Conservation (phyloP, 2,797 vertebrate species). For the Hydrophis major region DNA sequence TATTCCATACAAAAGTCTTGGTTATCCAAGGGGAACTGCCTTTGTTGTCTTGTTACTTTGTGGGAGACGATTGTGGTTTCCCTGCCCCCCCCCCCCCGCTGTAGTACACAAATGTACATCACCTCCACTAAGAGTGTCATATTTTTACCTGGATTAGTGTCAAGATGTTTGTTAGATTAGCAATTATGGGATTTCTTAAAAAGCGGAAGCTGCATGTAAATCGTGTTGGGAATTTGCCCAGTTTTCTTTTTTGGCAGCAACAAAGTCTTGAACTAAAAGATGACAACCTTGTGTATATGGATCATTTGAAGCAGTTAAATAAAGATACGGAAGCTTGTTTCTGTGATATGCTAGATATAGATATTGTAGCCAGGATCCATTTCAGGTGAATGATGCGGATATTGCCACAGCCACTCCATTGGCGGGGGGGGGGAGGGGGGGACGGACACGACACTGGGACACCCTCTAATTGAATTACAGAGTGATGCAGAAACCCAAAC, state of each 20-base stretch:
- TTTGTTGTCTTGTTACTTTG: neutral
- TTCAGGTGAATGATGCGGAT: neutral
- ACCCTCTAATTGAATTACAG: neutral
- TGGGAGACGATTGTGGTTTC: neutral
- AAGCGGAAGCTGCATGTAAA: neutral
- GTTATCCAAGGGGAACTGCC: neutral
- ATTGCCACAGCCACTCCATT: neutral
- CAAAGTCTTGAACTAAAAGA: neutral
- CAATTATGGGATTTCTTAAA: neutral
- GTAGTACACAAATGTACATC: neutral
- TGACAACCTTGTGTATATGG: neutral
- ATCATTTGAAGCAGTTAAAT: neutral
- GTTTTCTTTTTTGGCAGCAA: neutral
- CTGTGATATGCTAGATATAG: neutral
- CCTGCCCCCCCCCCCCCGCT: too few species aligned
- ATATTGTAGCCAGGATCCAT: neutral
- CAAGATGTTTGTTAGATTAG: neutral
- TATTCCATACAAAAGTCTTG: neutral
- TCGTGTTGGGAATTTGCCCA: neutral
- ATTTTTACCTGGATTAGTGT: neutral
- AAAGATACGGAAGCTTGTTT: neutral
- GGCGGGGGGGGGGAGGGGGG: fast-evolving
- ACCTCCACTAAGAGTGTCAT: neutral
- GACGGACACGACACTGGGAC: too few species aligned
- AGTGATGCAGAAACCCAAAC: neutral